phyloP scores from a whole-genome alignment of 2,113 vertebrate species.

The Papio anubis region DNA sequence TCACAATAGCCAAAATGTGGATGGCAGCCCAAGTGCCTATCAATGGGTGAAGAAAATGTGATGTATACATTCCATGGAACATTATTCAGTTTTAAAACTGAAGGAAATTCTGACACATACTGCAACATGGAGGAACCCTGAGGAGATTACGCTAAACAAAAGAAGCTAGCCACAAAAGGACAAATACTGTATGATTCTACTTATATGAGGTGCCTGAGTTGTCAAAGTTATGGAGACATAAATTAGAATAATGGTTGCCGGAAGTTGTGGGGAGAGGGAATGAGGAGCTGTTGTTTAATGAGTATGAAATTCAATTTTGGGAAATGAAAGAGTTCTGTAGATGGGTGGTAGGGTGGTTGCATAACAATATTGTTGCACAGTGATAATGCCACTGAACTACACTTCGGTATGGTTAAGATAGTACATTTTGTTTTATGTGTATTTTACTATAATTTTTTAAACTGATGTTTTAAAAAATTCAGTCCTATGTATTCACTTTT shows the following conservation, averaged over 20 bases:
- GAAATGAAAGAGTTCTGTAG: not conserved
- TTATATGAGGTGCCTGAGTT: not conserved
- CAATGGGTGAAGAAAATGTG: not conserved
- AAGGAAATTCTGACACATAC: not conserved
- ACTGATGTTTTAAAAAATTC: not conserved
- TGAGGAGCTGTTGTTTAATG: not conserved
- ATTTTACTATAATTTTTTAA: not conserved
- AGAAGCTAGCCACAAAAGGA: not conserved
- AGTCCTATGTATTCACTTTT: not conserved
- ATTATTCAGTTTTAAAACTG: not conserved
- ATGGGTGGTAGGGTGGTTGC: fast-evolving
- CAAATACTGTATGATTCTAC: not conserved
- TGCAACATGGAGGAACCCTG: not conserved
- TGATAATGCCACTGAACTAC: not conserved
- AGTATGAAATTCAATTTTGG: not conserved
- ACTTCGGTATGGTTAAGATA: not conserved
- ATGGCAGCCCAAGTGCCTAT: not conserved
- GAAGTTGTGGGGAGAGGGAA: not conserved
- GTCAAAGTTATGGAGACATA: not conserved
- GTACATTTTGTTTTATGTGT: not conserved
- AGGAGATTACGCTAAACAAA: not conserved
- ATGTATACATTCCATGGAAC: too few species aligned
- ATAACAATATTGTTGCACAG: too few species aligned
- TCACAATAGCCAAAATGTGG: not conserved
- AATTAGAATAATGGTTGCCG: not conserved